phyloP scores from a whole-genome alignment of 2,113 vertebrate genomes.

The Nothocercus nigrocapillus region DNA sequence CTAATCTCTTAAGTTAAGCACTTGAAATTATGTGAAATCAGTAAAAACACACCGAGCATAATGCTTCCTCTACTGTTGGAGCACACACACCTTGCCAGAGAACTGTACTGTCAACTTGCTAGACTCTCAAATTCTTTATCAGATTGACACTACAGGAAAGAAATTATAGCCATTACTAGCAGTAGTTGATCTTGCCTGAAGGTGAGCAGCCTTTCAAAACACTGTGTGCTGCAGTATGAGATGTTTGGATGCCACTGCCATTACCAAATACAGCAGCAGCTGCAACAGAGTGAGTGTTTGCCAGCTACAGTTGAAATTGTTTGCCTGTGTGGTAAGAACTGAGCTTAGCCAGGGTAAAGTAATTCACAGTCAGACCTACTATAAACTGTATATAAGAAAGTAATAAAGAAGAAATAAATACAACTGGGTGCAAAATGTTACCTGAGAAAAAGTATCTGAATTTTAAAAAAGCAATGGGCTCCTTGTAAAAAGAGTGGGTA shows the following conservation, averaged over 20 bases:
- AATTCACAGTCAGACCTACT: not conserved
- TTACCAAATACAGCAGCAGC: not conserved
- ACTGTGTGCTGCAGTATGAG: not conserved
- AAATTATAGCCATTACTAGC: not conserved
- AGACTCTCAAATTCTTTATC: not conserved
- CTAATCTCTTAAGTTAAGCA: not conserved
- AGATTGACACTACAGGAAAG: not conserved
- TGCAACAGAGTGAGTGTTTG: not conserved
- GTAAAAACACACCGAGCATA: not conserved
- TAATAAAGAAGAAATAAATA: not conserved
- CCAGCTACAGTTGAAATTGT: not conserved
- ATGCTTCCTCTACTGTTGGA: not conserved
- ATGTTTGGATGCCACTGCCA: not conserved
- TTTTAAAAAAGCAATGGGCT: not conserved
- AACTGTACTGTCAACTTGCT: not conserved
- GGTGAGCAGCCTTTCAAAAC: not conserved
- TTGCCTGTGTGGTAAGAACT: not conserved
- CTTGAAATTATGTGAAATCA: not conserved
- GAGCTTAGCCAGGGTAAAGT: not conserved
- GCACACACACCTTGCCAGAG: accelerated
- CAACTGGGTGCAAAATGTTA: not conserved
- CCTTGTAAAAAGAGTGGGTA: not conserved
- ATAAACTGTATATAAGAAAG: not conserved
- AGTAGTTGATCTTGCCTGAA: not conserved
- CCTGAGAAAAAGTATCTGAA: not conserved